Base-by-base conservation (phyloP, 2,888 invertebrate species). In the Mimachlamys varia region DNA sequence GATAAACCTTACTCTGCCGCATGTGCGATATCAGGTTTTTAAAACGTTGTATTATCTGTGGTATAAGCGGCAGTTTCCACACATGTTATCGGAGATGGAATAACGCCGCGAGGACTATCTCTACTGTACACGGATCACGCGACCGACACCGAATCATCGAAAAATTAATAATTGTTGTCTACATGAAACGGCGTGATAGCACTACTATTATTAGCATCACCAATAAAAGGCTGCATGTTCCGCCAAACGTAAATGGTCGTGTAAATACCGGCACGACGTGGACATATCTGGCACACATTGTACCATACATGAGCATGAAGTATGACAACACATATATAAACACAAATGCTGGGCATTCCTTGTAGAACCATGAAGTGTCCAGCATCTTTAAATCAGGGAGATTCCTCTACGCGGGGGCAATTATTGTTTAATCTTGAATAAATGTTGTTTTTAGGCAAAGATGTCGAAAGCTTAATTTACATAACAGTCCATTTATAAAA, bases 1-100 rank as follows among this genome's bases (percentile, higher is more conserved):
- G 7, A 33, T 44, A 44, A 44, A 44, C 44, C 76, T 76, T 27
- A 33, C 27, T 27, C 76, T 33, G 76, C 76, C 33, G 76, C 76
- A 76, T 76, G 76, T 76, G 76, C 1, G 76, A 76, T 76, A 76
- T 76, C 76, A 33, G 76, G 76, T 76, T 27, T 76, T 76, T 76
- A 76, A 76, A 33, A 17, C n/a, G n/a, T 22, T n/a, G 62, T 62
- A 62, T 62, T 62, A 62, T 62, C 62, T 22, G 62, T 62, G 62
- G 17, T 62, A 62, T 62, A 62, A 62, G 62, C 62, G 62, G 62
- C 62, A 62, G 22, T 22, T 15, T 33, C 27, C 22, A 33, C 33
- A 27, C 76, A 76, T 76, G 76, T 33, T 76, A 33, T 76, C 76
- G 27, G 13, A 76, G 76, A 76, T 76, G 33, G 76, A 76, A 76